Evolutionary conservation across 53 echinoderm and acorn worm species (phyloP).

Genomic region (Henricia sp.): DNA sequence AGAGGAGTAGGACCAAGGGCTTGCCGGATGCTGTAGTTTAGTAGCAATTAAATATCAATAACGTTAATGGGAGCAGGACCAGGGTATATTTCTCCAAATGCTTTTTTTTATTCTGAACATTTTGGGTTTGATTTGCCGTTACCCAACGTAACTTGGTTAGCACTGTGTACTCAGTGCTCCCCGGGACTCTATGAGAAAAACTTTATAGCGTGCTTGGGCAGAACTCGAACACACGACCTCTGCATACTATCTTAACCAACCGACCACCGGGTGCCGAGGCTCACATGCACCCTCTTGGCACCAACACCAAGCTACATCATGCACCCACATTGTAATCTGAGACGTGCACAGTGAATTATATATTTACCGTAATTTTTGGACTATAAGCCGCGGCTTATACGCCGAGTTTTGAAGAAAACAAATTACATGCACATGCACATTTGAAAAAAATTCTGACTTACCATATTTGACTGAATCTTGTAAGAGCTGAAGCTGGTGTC

Average conservation of each 20-base stretch:
- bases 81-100: background rate
- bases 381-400: too few species aligned
- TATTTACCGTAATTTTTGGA: too few species aligned
- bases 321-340: background rate
- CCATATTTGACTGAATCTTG: constrained; percentile 82
- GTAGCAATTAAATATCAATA: background rate
- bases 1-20: constrained; percentile 81
- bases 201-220: too few species aligned
- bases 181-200: too few species aligned
- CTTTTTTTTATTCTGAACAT: background rate
- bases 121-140: background rate
- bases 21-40: constrained; percentile 74
- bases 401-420: too few species aligned
- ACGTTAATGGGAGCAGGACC: background rate
- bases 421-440: too few species aligned
- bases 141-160: too few species aligned
- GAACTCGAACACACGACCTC: background rate
- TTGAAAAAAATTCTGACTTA: constrained; percentile 35
- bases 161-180: too few species aligned
- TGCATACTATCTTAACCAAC: background rate
- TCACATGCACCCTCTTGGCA: background rate
- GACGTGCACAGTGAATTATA: background rate
- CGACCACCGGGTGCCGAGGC: background rate
- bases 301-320: background rate
- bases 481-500: constrained; percentile 77